Conservation (phyloP, 2,888 invertebrate species). For the Xestia ashworthii region DNA sequence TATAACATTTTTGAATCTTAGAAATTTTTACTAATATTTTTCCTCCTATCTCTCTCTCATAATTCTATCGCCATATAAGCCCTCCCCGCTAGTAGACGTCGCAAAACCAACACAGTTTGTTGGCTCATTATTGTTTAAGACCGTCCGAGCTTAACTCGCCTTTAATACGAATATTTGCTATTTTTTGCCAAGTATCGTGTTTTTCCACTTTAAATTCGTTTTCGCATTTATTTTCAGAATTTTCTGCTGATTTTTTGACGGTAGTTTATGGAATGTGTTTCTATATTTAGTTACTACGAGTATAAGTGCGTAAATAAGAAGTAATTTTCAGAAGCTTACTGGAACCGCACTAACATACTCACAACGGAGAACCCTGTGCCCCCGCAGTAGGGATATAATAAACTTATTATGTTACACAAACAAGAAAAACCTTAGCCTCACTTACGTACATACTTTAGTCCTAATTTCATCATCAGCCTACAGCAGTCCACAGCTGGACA, state of each 20-base stretch:
- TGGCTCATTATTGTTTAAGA: conserved; percentile 83
- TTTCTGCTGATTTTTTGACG: neutral
- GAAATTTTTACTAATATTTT: neutral
- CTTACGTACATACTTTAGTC: neutral
- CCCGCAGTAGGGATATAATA: too few species aligned
- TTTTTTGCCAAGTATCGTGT: conserved; percentile 58
- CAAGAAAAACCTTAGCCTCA: too few species aligned
- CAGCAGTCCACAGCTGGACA: neutral
- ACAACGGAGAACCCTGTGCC: too few species aligned
- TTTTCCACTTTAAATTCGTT: conserved; percentile 36
- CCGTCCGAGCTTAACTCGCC: conserved; percentile 72
- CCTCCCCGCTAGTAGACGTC: conserved; percentile 57
- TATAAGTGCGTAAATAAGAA: too few species aligned
- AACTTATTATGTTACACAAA: too few species aligned
- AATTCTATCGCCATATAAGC: conserved; percentile 44
- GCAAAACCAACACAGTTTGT: conserved; percentile 70
- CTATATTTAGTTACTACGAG: neutral
- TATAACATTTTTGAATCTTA: too few species aligned
- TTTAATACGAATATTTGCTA: conserved; percentile 76
- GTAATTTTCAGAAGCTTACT: too few species aligned
- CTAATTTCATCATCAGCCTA: neutral
- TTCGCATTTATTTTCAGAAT: conserved; percentile 15
- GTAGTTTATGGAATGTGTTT: neutral
- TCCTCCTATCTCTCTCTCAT: neutral
- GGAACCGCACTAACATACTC: too few species aligned